Base-by-base conservation (phyloP, 2,113 vertebrate species). In the Elephas maximus region DNA sequence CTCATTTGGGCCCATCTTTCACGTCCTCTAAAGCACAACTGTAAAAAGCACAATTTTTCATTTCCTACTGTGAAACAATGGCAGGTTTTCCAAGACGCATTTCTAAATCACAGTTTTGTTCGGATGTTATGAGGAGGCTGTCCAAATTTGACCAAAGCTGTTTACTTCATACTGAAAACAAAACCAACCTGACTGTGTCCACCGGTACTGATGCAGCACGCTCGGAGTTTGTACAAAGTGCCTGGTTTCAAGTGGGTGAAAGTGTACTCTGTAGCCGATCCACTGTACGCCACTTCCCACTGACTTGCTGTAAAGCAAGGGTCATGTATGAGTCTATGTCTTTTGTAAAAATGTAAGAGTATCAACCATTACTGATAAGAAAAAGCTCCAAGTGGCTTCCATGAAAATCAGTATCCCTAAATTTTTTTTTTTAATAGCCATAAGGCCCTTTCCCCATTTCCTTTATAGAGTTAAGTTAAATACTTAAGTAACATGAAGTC, bases 141-240 rank as follows among this genome's bases (percentile, higher is more conserved):
- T n/a, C 21, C 24, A 21, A 84, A 62, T 41, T 6, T n/a, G 62
- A 73, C 30, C 51, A 21, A 51, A 53, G 85, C 37, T 0, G 2
- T 48, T 71, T 4, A 24, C 71, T 60, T 23, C 5, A 37, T 1
- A 37, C 0, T 0, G 0, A 78, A 57, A 94, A 0, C 4, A 51
- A 24, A 0, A 96, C 98, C 48, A 91, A 99, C 99, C 99, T 99
- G 99, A 97, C 99, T 99, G 98, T 99, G 99, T 63, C 99, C 99
- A 5, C 99, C 99, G 48, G 99, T 99, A 98, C 99, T 99, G 99
- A 99, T 99, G 98, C 99, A 99, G 98, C 99, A 99, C 33, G 99
- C 99, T 62, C 99, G 99, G 92, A 99, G 99, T 93, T 98, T 99
- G 98, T 99, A 99, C 98, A 99, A 98, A 98, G 99, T 99, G 97